Evolutionary conservation across 2,888 invertebrate genomes (phyloP), one percentile per base, ranked within the genome.

Genomic region (Lepidonotus clava): DNA sequence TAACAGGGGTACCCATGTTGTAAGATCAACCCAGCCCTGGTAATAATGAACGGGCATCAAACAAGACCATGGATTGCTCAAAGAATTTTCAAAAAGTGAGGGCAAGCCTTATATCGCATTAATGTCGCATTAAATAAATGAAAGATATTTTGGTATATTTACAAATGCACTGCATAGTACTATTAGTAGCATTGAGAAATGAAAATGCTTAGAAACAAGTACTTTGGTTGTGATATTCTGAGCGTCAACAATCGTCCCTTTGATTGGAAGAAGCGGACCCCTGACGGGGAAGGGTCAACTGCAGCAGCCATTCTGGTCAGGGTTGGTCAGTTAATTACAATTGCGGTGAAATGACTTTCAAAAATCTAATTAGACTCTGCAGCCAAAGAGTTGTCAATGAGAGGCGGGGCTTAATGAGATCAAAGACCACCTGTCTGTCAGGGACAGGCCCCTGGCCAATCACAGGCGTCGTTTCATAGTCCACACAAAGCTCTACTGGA

Each of bases 351-450:
- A 71, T 71, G 71, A 71, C 71, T 71, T 71, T 71, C 71, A 34
- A 71, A n/a, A 71, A 34, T 71, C 71, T 71, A 71, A 71, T 71
- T 71, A 71, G 36, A 71, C 34, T 71, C 36, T n/a, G 36, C 36
- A 34, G 36, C 38, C 36, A n/a, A n/a, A 18, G 34, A 24, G 38
- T 38, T 32, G 8, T 34, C 71, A 61, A 61, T 61, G 61, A 61
- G 61, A 24, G 61, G 61, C 61, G 61, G 61, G 61, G 61, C 61
- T 32, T 61, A 61, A 61, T 61, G 61, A 61, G 61, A 61, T 61
- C 61, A 61, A 61, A 61, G 28, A 61, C 71, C 34, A 71, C 71
- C 71, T 71, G 71, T 71, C 71, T 18, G 71, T 71, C 71, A 71
- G 36, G 0, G 6, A 18, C 38, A 11, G 4, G 38, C 38, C 71